phyloP scores from a whole-genome alignment of 1,140 invertebrate species.

The Caligus rogercresseyi region DNA sequence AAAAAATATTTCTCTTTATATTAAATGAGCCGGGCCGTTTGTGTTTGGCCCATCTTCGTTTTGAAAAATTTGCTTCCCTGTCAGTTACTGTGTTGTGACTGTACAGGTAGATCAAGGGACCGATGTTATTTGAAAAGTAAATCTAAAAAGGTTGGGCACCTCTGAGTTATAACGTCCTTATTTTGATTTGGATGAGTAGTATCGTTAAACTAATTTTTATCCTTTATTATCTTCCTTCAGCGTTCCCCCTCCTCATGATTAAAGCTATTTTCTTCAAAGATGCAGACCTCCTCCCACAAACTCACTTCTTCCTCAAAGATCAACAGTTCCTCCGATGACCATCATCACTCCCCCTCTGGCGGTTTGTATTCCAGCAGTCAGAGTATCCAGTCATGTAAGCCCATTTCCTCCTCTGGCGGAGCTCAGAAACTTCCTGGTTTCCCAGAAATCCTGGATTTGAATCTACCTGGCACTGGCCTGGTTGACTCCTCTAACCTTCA shows the following conservation, averaged over 20 bases:
- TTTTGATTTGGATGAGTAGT: too few species aligned
- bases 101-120: too few species aligned
- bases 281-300: not conserved
- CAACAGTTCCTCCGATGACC: not conserved
- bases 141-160: too few species aligned
- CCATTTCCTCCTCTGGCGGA: not conserved
- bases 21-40: too few species aligned
- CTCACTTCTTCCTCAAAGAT: not conserved
- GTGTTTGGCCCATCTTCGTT: too few species aligned
- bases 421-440: slow-evolving; percentile 32
- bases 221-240: not conserved
- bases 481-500: not conserved
- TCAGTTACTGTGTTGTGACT: too few species aligned
- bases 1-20: too few species aligned
- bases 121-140: too few species aligned
- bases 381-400: not conserved
- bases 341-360: not conserved
- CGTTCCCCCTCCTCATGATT: not conserved
- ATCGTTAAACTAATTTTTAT: too few species aligned
- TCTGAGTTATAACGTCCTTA: too few species aligned
- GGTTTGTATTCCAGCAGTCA: not conserved
- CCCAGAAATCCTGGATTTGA: slow-evolving; percentile 33
- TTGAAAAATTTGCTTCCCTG: too few species aligned
- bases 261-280: not conserved
- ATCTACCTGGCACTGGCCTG: slow-evolving; percentile 26